Base-by-base conservation (phyloP, 2,888 invertebrate species). In the Agrochola lota region DNA sequence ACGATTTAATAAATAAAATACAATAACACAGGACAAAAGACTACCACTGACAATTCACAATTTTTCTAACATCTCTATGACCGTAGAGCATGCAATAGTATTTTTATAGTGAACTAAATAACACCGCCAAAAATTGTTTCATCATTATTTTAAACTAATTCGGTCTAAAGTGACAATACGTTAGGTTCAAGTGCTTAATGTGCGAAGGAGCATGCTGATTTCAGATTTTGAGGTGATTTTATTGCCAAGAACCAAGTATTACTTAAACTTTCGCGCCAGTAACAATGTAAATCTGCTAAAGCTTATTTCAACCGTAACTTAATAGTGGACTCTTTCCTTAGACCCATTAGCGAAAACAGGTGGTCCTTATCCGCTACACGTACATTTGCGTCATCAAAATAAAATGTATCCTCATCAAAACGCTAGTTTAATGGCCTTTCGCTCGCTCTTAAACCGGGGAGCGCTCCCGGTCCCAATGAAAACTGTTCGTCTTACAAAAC, bases 401-500 rank as follows among this genome's bases (percentile, higher is more conserved):
- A 72, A 78, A 84, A 81, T 66, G 71, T 76, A 57, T 81, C 62
- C 49, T 49, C 70, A 79, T 52, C 66, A 77, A 83, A 85, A 59
- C 78, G 71, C 78, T 71, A 30, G 26, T 70, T 77, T 82, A 60
- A 66, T 71, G 68, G 74, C 80, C 71, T 20, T 26, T 62, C 76
- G 63, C 69, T 55, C 55, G 68, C 73, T 77, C 72, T 78, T 78
- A 83, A 83, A 78, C 82, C 63, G 75, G 46, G 62, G 60, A 74
- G 73, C 78, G 74, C 68, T 75, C 75, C 67, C 85, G 26, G 57
- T 78, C 74, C 62, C 88, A 86, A 88, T 85, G 83, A 88, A 85
- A 87, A 86, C 86, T 82, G 85, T 84, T 83, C 84, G 83, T 83
- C 83, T 90, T 87, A 87, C 89, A 88, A 87, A 90, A 90, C 90